Evolutionary conservation across 2,888 invertebrate species (phyloP).

Genomic region (Julus scandinavius): DNA sequence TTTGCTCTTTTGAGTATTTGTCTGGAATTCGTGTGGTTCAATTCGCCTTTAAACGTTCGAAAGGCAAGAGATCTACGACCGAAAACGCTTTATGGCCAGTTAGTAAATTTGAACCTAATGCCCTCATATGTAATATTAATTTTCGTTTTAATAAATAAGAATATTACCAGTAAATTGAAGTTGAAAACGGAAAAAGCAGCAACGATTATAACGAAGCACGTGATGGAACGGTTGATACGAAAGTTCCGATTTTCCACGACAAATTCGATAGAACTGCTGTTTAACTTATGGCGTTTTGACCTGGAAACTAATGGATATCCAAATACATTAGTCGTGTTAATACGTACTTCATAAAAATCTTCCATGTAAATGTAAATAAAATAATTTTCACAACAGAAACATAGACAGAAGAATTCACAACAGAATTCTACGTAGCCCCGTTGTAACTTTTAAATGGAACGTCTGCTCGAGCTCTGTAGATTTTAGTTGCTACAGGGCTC

Average conservation of each 20-base stretch:
- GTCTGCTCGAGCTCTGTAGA: too few relatives aligned
- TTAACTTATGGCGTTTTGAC: not conserved
- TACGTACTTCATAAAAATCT: not conserved
- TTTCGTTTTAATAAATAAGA: not conserved
- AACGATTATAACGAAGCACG: not conserved
- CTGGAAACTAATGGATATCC: not conserved
- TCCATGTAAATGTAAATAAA: not conserved
- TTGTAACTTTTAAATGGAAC: too few relatives aligned
- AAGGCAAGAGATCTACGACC: too few relatives aligned
- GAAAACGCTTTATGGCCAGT: too few relatives aligned
- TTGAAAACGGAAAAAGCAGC: not conserved
- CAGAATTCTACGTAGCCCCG: too few relatives aligned
- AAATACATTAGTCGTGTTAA: not conserved
- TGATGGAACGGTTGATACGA: not conserved
- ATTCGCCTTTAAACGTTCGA: too few relatives aligned
- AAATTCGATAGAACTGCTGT: not conserved
- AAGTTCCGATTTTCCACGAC: not conserved
- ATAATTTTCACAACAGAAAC: not conserved
- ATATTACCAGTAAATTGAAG: not conserved
- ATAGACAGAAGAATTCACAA: too few relatives aligned
- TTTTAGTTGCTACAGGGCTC: too few relatives aligned
- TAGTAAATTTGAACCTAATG: not conserved
- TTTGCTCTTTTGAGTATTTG: too few relatives aligned
- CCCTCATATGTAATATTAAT: too few relatives aligned
- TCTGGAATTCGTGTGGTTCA: too few relatives aligned